Base-by-base conservation (phyloP, 2,797 vertebrate species). In the Siniperca scherzeri region DNA sequence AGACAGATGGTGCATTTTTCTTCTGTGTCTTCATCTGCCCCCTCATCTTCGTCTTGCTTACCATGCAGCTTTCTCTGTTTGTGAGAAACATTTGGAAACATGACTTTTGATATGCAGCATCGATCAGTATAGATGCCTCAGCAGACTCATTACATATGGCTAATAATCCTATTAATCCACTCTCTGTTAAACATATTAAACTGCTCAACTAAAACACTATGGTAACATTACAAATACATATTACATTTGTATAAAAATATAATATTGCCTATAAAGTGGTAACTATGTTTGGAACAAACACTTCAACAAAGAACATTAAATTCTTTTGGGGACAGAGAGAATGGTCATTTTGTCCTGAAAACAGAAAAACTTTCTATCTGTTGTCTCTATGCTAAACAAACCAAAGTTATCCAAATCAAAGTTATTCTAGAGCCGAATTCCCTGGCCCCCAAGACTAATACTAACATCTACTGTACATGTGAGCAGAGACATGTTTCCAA, bases 1-100 rank as follows among this genome's bases (percentile, higher is more conserved):
- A 99, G 96, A 94, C 99, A 99, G 94, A 99, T 99, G 94, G 98
- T 99, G 94, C 99, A 99, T 88, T 99, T 99, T 94, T 99, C 98
- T 94, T 99, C 98, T 3, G 98, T 99, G 91, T 99, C 99, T 94
- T 99, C 99, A 77, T 99, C 99, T 70, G 97, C 97, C 62, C 96
- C 98, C 94, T 98, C 98, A 57, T 99, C 98, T 73, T 97, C 98
- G 65, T 99, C 98, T 94, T 99, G 97, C 93, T 99, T 99, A 93
- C 96, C 96, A 89, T 97, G 98, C 95, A 99, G 97, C 98, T 99
- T 99, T 96, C 98, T 99, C 98, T 99, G 98, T 97, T 94, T 6
- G 84, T 3, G 80, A 78, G 65, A 93, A 84, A 90, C 71, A 30
- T 86, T 80, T 74, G 80, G 66, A 84, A 80, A 88, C 69, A 40